phyloP scores from a whole-genome alignment of 2,113 vertebrate species.

The Labrus mixtus region DNA sequence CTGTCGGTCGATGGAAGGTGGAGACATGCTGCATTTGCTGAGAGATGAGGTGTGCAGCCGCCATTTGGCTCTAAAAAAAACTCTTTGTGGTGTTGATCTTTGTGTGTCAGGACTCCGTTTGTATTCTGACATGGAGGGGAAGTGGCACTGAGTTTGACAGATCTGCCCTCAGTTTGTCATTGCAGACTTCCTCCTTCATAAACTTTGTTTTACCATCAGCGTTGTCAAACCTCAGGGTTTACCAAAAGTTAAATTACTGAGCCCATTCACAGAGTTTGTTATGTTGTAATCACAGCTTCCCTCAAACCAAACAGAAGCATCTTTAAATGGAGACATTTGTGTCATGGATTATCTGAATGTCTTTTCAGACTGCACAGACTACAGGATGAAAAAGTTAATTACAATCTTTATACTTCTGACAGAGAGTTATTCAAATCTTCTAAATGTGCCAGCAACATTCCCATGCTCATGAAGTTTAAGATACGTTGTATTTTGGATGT shows the following conservation, averaged over 20 bases:
- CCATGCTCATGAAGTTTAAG: no score
- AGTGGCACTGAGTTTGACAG: slow-evolving; percentile 38
- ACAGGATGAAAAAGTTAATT: not conserved
- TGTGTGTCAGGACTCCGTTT: slow-evolving; percentile 38
- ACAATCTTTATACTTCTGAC: not conserved
- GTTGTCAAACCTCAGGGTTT: slow-evolving; percentile 47
- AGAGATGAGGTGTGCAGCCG: slow-evolving; percentile 62
- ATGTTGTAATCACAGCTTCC: slow-evolving; percentile 40
- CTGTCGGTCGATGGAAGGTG: slow-evolving; percentile 16
- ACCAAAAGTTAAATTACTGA: slow-evolving; percentile 43
- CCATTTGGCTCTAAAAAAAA: slow-evolving; percentile 41
- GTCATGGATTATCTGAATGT: slow-evolving; percentile 12
- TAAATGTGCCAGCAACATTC: no score
- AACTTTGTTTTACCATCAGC: not conserved
- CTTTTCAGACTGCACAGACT: not conserved
- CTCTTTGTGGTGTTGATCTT: slow-evolving; percentile 46
- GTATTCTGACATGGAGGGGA: slow-evolving; percentile 44
- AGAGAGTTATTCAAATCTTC: no score
- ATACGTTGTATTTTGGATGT: no score
- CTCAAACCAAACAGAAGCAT: slow-evolving; percentile 42
- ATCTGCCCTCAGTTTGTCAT: not conserved
- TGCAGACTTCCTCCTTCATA: not conserved
- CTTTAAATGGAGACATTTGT: slow-evolving; percentile 45
- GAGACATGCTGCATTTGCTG: slow-evolving; percentile 55
- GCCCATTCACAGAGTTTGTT: slow-evolving; percentile 15